These are phyloP conservation scores for Piaya cayana DNA, from an alignment of 2,113 vertebrate genomes.

Conservation along the genomic window DNA sequence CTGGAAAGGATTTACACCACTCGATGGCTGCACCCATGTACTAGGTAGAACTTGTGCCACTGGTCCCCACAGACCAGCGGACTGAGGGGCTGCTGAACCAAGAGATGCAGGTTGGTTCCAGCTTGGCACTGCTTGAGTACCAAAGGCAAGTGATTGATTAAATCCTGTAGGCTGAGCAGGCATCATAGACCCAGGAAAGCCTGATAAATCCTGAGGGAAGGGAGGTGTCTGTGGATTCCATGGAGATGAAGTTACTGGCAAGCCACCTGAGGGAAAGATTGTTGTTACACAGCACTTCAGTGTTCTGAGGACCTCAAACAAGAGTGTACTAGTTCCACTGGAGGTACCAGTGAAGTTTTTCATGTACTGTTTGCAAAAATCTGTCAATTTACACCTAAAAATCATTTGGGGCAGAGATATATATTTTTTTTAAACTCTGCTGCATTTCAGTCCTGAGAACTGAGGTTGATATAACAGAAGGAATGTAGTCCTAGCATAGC, in stretches of 20 bases:
- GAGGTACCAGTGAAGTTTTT: background rate
- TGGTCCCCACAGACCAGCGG: conserved; percentile 78
- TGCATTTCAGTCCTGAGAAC: background rate
- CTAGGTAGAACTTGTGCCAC: conserved; percentile 41
- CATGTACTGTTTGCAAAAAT: background rate
- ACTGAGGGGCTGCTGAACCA: conserved; percentile 57
- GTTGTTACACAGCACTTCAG: background rate
- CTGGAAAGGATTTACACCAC: conserved; percentile 84
- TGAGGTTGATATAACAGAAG: background rate
- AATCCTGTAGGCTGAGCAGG: conserved; percentile 66
- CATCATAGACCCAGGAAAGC: conserved; percentile 65
- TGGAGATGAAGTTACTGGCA: conserved; percentile 70
- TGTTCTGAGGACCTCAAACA: background rate
- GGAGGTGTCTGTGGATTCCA: conserved; percentile 77
- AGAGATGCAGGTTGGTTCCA: conserved; percentile 85
- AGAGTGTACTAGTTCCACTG: background rate
- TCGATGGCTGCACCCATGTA: conserved; percentile 76
- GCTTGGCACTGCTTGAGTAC: conserved; percentile 52
- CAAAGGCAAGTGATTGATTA: conserved; percentile 72
- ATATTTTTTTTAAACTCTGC: background rate
- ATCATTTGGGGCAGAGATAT: background rate
- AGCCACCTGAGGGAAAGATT: conserved; percentile 72
- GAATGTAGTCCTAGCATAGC: background rate
- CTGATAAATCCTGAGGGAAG: conserved; percentile 71
- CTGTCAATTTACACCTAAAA: background rate